Evolutionary conservation across 2,113 vertebrate species (phyloP).

Genomic region (Platanista minor): DNA sequence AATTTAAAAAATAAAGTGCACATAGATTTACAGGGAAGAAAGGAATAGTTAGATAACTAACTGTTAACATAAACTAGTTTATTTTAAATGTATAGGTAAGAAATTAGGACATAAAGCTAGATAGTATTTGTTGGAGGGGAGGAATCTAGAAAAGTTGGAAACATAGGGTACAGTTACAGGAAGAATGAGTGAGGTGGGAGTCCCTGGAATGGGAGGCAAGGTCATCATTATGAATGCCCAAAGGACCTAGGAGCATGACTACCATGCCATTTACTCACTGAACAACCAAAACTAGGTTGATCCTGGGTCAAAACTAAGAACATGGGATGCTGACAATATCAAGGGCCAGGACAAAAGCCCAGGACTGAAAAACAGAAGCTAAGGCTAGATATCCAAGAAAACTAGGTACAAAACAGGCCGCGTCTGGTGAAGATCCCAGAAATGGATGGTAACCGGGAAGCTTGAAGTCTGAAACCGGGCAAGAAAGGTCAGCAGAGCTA

Average conservation of each 20-base stretch:
- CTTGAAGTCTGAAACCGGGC: neutral
- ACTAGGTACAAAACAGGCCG: neutral
- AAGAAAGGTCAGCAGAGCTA: neutral
- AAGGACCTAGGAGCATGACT: neutral
- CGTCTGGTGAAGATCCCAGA: neutral
- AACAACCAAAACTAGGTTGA: neutral
- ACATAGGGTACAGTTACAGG: neutral
- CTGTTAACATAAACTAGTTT: neutral
- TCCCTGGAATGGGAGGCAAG: neutral
- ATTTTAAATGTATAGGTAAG: neutral
- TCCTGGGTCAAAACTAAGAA: neutral
- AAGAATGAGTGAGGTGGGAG: neutral
- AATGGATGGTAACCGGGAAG: neutral
- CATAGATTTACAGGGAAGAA: neutral
- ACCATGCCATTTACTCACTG: neutral
- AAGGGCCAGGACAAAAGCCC: neutral
- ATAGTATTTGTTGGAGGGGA: neutral
- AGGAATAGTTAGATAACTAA: neutral
- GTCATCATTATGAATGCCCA: neutral
- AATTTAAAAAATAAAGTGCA: too few relatives aligned
- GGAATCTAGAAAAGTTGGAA: neutral
- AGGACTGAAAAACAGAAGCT: neutral
- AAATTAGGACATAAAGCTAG: neutral
- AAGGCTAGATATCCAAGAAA: neutral
- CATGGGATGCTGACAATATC: neutral